phyloP scores from a whole-genome alignment of 2,888 invertebrate species.

The Drosophila pseudotakahashii region DNA sequence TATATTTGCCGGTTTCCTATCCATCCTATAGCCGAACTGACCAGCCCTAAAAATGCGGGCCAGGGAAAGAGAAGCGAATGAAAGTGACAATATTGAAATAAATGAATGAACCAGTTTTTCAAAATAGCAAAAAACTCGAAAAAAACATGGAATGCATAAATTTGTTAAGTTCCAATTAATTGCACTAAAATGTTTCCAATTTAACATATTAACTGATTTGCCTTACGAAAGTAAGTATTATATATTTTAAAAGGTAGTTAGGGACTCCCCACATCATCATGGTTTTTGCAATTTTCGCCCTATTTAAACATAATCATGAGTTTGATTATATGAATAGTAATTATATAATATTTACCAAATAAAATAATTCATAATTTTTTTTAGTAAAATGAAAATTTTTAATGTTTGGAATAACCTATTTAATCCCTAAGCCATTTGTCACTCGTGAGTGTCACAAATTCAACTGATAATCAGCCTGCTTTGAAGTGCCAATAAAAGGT shows the following conservation, averaged over 20 bases:
- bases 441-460: neutral
- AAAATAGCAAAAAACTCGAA: neutral
- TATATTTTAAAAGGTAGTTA: too few relatives aligned
- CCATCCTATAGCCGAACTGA: constrained; percentile 3
- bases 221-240: too few relatives aligned
- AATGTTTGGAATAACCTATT: neutral
- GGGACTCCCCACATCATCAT: too few relatives aligned
- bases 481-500: constrained; percentile 46
- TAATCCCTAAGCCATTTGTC: constrained; percentile 1
- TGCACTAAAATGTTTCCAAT: too few relatives aligned
- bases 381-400: too few relatives aligned
- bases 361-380: neutral
- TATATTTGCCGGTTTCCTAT: constrained; percentile 8
- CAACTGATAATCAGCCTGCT: constrained; percentile 47
- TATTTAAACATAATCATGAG: too few relatives aligned
- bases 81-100: constrained; percentile 7
- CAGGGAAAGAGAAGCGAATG: neutral
- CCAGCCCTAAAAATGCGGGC: constrained; percentile 32
- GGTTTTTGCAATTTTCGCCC: too few relatives aligned
- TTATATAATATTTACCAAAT: too few relatives aligned
- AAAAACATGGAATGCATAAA: too few relatives aligned
- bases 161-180: too few relatives aligned
- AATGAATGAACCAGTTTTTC: neutral
- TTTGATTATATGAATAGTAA: too few relatives aligned
- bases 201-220: too few relatives aligned